Evolutionary conservation across 2,113 vertebrate species (phyloP), one percentile per base, ranked within the genome.

Genomic region (Sarotherodon lohbergeri): DNA sequence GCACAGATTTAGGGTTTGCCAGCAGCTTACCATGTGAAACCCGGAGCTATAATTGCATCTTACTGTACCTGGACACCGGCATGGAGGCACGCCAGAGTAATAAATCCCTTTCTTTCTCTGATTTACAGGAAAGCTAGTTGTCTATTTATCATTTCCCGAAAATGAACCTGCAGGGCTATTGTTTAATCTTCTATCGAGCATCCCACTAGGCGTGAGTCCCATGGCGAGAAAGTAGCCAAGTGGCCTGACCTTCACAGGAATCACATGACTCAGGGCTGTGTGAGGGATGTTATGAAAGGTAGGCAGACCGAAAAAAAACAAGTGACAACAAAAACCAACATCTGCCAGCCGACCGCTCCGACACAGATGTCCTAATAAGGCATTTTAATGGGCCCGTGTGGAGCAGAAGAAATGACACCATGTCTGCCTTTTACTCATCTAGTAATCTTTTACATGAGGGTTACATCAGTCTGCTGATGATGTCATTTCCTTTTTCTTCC

Each of bases 331-430:
- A 52, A 83, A 89, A 88, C 57, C 34, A 88, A 61, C 91, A 91
- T 91, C 84, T 91, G 91, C 50, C 84, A 13, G 55, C 39, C 16
- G 59, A 22, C 54, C 43, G 41, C 63, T 55, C 52, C 36, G 5
- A 73, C 87, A 82, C 63, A 89, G 48, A 94, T 92, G 90, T 68
- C 96, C 95, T 93, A 92, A 96, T 96, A 96, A 93, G 96, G 96
- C 16, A 36, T 50, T 34, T 84, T 34, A 84, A 57, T 54, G 57
- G 34, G 16, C 9, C 55, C 2, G 3, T 41, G 88, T 34, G 52
- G 43, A 71, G 83, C 81, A 85, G 48, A 56, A 63, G 55, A 89
- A 85, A 87, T 93, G 91, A 93, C 93, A 94, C 27, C 5, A 27
- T 12, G 87, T 92, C 89, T 90, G 85, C 86, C 76, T 76, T 88